Conservation (phyloP, 2,113 vertebrate species). For the Machaerirhynchus nigripectus region DNA sequence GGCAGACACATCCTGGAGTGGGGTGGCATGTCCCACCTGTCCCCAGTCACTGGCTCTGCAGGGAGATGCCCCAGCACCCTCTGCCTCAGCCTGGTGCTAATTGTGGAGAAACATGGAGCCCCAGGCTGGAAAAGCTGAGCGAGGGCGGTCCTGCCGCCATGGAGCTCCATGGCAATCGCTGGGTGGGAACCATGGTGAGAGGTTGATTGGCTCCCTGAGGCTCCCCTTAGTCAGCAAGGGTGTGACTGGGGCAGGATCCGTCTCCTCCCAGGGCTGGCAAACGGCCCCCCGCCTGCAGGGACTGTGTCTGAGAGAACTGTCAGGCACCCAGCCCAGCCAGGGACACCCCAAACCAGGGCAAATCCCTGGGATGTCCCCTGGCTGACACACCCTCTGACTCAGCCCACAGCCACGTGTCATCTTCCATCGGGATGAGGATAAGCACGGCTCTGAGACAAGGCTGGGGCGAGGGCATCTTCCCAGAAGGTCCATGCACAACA, state of each 20-base stretch:
- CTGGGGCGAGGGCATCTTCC: background rate
- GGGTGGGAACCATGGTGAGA: background rate
- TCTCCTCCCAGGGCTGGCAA: background rate
- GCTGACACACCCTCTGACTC: background rate
- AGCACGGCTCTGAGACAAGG: background rate
- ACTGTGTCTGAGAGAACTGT: background rate
- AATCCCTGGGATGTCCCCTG: background rate
- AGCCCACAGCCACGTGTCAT: background rate
- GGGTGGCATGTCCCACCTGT: background rate
- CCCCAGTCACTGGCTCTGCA: too few species aligned
- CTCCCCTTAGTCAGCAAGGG: background rate
- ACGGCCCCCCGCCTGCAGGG: accelerated
- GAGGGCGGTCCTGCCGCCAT: accelerated
- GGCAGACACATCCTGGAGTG: background rate
- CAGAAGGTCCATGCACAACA: accelerated
- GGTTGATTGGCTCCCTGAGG: background rate
- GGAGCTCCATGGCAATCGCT: background rate
- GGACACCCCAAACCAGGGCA: background rate
- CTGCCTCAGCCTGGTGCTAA: accelerated
- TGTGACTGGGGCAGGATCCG: accelerated
- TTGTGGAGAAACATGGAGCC: background rate
- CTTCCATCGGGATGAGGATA: accelerated
- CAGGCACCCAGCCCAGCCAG: background rate
- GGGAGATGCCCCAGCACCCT: background rate
- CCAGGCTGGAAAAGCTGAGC: background rate